phyloP scores from a whole-genome alignment of 2,888 invertebrate species.

The Eugnorisma glareosa region DNA sequence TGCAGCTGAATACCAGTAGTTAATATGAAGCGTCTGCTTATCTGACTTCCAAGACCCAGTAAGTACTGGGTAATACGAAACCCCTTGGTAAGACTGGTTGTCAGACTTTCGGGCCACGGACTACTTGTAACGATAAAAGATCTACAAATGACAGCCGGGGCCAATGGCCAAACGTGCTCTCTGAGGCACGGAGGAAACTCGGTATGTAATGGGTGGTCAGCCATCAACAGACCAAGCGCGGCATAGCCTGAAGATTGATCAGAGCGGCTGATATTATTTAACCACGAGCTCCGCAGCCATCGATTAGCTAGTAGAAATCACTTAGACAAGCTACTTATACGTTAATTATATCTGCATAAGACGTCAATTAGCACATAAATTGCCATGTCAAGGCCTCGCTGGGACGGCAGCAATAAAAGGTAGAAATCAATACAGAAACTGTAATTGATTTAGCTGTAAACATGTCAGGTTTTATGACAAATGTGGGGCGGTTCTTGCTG shows the following conservation, averaged over 20 bases:
- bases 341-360: conserved; percentile 57
- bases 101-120: neutral
- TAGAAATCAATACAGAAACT: conserved; percentile 60
- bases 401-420: conserved; percentile 51
- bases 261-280: neutral
- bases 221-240: neutral
- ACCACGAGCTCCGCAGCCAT: neutral
- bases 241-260: neutral
- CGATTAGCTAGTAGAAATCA: conserved; percentile 35
- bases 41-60: neutral
- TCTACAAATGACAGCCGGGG: neutral
- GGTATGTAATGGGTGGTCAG: too few relatives aligned
- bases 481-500: neutral
- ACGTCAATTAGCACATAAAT: conserved; percentile 51
- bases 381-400: conserved; percentile 50
- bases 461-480: conserved; percentile 15
- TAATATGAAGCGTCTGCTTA: neutral
- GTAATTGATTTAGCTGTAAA: conserved; percentile 23
- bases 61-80: neutral
- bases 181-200: neutral
- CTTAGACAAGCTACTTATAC: neutral
- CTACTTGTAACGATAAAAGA: neutral
- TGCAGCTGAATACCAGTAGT: neutral
- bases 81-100: neutral
- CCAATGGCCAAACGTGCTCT: neutral